Percentiles rank a stretch among this genome's conserved stretches.
These are phyloP conservation scores for Trematomus bernacchii DNA, from an alignment of 2,797 vertebrate genomes.

Conservation along the genomic window DNA sequence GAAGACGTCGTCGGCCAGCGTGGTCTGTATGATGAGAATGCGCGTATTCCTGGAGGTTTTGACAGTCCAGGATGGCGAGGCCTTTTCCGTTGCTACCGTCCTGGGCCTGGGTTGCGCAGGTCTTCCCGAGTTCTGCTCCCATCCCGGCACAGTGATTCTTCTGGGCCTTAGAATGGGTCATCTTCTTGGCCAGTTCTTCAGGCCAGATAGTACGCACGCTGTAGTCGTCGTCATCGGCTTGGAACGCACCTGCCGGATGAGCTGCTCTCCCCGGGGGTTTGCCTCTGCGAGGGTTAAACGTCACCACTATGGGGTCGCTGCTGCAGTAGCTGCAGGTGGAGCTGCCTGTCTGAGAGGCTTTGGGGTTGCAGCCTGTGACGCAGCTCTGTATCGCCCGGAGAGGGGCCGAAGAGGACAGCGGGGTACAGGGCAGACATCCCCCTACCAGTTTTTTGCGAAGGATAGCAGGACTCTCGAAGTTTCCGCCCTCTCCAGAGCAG, in stretches of 20 bases:
- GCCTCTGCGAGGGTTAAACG: constrained; percentile 86
- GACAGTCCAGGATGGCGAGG: constrained; percentile 83
- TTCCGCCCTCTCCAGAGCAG: constrained; percentile 81
- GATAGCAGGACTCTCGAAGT: constrained; percentile 84
- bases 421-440: constrained; percentile 87
- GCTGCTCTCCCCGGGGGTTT: constrained; percentile 81
- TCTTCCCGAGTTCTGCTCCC: constrained; percentile 73
- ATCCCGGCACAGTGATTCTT: constrained; percentile 81
- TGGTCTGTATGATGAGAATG: constrained; percentile 82
- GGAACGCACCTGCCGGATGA: constrained; percentile 71
- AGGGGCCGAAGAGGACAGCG: constrained; percentile 83
- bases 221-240: constrained; percentile 87
- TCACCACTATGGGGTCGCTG: constrained; percentile 92
- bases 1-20: constrained; percentile 82
- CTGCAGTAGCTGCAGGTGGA: constrained; percentile 92
- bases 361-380: constrained; percentile 87
- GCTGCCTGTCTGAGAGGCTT: constrained; percentile 87
- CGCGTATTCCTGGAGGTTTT: constrained; percentile 83
- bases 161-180: constrained; percentile 85
- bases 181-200: constrained; percentile 88
- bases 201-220: constrained; percentile 91
- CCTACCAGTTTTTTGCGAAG: constrained; percentile 85
- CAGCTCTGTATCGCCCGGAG: constrained; percentile 87
- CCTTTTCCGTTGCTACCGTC: constrained; percentile 75
- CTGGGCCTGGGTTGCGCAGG: constrained; percentile 67